Evolutionary conservation across 2,888 invertebrate genomes (phyloP), one percentile per base, ranked within the genome.

Genomic region (Rhingia rostrata): DNA sequence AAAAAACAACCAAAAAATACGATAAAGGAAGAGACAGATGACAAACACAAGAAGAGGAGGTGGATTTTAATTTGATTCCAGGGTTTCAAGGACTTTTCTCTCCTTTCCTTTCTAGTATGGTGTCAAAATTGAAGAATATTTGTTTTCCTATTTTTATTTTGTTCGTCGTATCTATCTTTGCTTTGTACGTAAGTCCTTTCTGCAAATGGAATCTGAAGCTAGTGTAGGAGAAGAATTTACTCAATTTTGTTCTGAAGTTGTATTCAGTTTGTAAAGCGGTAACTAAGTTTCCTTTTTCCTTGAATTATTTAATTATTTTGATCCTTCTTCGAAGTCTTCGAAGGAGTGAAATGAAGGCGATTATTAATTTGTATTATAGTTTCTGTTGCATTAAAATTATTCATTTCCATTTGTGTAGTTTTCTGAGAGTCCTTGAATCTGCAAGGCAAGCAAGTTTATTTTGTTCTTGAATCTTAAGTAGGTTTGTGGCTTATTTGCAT

Each of bases 11-110:
- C 35, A n/a, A 14, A 14, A 43, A 53, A 70, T 41, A 22, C 41
- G 58, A 32, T 41, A 61, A 72, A 30, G 51, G 45, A 43, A 54
- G 41, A 32, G 53, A 37, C 7, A 7, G 30, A 43, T 32, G 14
- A 22, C 37, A 9, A 54, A 37, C 22, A 39, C 22, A 14, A 6
- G n/a, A 43, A 6, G 45, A 32, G 67, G 51, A 60, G 67, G 67
- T 35, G 32, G 77, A 69, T 69, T 69, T 67, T 77, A 69, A 77
- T 77, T 67, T 67, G 67, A 77, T 77, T 77, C 77, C 67, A 77
- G 45, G 53, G 51, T 69, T 79, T 79, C 67, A 79, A 79, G 72
- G 72, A 72, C 72, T 51, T 70, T 58, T 54, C 4, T 51, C 14
- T 37, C 45, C 43, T 43, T 43, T 32, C 12, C n/a, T 5, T 14